These are phyloP conservation scores for Anthrax anthrax DNA, from an alignment of 2,888 invertebrate species.

Conservation along the genomic window DNA sequence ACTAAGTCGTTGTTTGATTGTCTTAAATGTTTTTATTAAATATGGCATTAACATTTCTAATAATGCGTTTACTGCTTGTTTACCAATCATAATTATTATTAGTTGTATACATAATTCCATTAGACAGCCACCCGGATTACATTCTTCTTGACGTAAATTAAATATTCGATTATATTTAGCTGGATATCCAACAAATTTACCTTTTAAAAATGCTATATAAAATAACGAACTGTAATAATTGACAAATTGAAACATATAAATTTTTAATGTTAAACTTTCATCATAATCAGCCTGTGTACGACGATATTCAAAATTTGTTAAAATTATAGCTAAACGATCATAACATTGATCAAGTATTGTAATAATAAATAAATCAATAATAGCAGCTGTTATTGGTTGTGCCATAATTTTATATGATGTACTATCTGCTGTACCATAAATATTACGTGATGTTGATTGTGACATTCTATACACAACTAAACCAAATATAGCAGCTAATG, in stretches of 20 bases:
- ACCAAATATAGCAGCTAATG: constrained; percentile 58
- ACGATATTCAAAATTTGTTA: constrained; percentile 61
- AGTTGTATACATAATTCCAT: constrained; percentile 76
- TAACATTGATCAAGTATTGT: constrained; percentile 58
- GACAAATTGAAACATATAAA: constrained; percentile 76
- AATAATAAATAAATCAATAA: constrained; percentile 64
- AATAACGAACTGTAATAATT: constrained; percentile 81
- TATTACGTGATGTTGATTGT: constrained; percentile 41
- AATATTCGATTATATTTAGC: constrained; percentile 60
- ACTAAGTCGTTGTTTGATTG: constrained; percentile 35
- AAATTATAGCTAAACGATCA: constrained; percentile 45
- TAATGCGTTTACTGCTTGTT: constrained; percentile 63
- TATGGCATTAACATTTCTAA: constrained; percentile 62
- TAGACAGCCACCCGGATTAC: constrained; percentile 72
- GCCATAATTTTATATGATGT: constrained; percentile 48
- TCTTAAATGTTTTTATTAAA: constrained; percentile 36
- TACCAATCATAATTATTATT: constrained; percentile 74
- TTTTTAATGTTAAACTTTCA: constrained; percentile 71
- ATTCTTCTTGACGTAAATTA: constrained; percentile 58
- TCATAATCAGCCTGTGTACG: constrained; percentile 77
- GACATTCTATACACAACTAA: constrained; percentile 65
- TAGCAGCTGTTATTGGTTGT: constrained; percentile 59
- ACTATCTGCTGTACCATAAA: constrained; percentile 37
- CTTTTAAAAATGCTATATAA: constrained; percentile 67
- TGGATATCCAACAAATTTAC: constrained; percentile 66